Conservation (phyloP, 2,797 vertebrate species). For the Sarcoramphus papa region DNA sequence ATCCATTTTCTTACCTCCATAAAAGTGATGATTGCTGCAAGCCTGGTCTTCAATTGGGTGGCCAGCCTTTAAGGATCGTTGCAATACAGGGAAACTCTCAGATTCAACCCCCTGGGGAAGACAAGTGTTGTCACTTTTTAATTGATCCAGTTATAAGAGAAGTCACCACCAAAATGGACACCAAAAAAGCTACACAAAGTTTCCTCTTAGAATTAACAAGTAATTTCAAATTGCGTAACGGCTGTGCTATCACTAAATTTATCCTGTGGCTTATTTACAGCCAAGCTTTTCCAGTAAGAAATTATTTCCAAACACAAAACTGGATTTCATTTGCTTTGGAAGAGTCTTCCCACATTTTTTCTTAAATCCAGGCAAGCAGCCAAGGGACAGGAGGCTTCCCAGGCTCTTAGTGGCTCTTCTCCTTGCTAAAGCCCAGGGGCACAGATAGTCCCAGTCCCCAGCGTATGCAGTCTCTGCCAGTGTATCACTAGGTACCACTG, state of each 20-base stretch:
- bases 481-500: not conserved
- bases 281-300: not conserved
- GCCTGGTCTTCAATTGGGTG: constrained; percentile 75
- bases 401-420: not conserved
- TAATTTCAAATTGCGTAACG: not conserved
- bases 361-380: not conserved
- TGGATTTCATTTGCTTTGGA: not conserved
- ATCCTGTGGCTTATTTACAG: not conserved
- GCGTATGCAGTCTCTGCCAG: not conserved
- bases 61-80: constrained; percentile 81
- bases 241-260: not conserved
- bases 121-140: not conserved
- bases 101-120: constrained; percentile 84
- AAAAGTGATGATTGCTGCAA: constrained; percentile 80
- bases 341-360: not conserved
- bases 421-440: not conserved
- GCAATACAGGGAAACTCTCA: constrained; percentile 82
- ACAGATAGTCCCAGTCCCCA: not conserved
- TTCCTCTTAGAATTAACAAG: not conserved
- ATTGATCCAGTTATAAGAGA: not conserved
- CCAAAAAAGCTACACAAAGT: not conserved
- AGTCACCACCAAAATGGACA: not conserved
- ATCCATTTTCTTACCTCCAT: constrained; percentile 75
- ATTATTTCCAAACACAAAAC: not conserved
- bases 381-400: not conserved